These are phyloP conservation scores for Microctenopoma stevenorrisi DNA, from an alignment of 2,797 vertebrate genomes.

Conservation along the genomic window DNA sequence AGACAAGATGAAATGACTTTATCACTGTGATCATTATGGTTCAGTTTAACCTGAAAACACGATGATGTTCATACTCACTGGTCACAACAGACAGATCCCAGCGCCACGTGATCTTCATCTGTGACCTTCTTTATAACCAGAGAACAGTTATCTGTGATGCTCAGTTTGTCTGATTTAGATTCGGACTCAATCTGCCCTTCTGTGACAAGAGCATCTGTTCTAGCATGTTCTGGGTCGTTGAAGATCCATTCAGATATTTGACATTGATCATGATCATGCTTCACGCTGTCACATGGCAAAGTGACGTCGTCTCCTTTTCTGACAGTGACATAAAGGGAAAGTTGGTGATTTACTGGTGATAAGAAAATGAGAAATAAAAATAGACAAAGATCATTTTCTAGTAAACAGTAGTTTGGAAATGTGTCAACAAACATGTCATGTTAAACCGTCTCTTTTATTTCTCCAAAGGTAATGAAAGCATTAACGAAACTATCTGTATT, in stretches of 20 bases:
- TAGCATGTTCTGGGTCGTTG: rapidly evolving
- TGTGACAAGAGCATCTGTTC: not conserved
- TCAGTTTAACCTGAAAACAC: no score
- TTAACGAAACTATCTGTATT: no score
- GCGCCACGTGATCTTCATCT: not conserved
- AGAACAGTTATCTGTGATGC: slow-evolving; percentile 20
- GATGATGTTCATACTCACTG: slow-evolving; percentile 21
- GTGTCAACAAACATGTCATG: no score
- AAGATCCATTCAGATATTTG: rapidly evolving
- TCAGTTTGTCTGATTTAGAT: not conserved
- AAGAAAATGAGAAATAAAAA: no score
- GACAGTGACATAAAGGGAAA: not conserved
- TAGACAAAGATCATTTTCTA: no score
- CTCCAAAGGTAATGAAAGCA: no score
- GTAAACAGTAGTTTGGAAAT: no score
- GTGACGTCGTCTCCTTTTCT: slow-evolving; percentile 5
- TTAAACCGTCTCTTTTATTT: no score
- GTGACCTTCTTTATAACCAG: slow-evolving; percentile 15
- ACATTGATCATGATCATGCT: not conserved
- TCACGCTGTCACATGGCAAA: not conserved
- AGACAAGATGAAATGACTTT: no score
- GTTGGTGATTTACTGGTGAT: no score
- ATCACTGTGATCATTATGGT: no score
- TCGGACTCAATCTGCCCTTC: not conserved
- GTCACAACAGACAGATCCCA: slow-evolving; percentile 3